Evolutionary conservation across 2,888 invertebrate genomes (phyloP), one percentile per base, ranked within the genome.

Genomic region (Carcina quercana): DNA sequence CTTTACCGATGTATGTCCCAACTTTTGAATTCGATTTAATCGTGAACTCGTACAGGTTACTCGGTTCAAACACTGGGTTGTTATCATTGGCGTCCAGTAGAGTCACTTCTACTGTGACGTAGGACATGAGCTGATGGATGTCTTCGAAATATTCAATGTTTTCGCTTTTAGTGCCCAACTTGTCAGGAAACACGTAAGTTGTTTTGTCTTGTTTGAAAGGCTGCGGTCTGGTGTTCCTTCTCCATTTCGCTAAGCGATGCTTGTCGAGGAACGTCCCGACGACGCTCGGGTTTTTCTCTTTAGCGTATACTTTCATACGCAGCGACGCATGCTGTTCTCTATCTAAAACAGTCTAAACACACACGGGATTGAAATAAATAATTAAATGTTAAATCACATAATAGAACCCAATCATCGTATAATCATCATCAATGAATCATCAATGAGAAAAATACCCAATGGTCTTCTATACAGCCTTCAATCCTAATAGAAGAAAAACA

Each of bases 21-120:
- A 90, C 70, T 37, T 87, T 85, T 0, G 89, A 88, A 35, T 91
- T 89, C 0, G 89, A 88, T 33, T 88, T 88, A 0, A 93, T 87
- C 28, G 85, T 78, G 52, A 95, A 93, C 54, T 93, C 92, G 51
- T 95, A 95, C 3, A 95, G 79, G 65, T 95, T 95, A 34, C 89
- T 91, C 3, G 94, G 92, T 13, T 93, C 86, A 56, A 96, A 96
- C 14, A 89, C 89, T 0, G 97, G 96, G 49, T 93, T 93, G 53
- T 96, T 96, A 60, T 97, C 96, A 59, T 97, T 97, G 10, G 96
- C 93, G 60, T 97, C 96, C 0, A 93, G 78, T 14, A 96, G 68
- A 0, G 92, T 91, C 1, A 96, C 91, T 73, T 94, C 93, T 0
- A 95, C 92, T 22, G 87, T 87, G 0, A 94, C 94, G 13, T 63